Evolutionary conservation across 2,888 invertebrate genomes (phyloP).

Genomic region (Drosophila limbata): DNA sequence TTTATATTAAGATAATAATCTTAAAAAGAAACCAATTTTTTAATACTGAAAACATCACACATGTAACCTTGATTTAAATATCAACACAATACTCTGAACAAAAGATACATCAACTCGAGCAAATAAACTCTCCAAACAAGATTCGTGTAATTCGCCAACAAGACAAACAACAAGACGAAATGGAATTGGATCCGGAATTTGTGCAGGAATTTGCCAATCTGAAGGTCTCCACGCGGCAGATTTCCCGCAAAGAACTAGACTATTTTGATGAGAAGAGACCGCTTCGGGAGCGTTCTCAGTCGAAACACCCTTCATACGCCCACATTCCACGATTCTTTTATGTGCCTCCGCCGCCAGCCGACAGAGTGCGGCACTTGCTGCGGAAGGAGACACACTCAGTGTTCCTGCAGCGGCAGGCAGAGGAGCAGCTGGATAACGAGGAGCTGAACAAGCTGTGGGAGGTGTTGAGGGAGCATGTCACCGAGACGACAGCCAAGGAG

Average conservation of each 20-base stretch:
- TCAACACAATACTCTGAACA: constrained; percentile 1
- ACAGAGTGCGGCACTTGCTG: constrained; percentile 91
- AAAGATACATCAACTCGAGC: background rate
- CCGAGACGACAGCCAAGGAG: constrained; percentile 89
- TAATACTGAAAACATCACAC: too few relatives aligned
- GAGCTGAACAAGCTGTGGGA: constrained; percentile 95
- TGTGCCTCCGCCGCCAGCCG: constrained; percentile 91
- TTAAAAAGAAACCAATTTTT: too few relatives aligned
- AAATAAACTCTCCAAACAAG: background rate
- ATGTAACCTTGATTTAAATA: background rate
- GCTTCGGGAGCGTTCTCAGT: constrained; percentile 26
- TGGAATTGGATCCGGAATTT: constrained; percentile 82
- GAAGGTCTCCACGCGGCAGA: constrained; percentile 51
- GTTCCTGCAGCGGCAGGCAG: constrained; percentile 93
- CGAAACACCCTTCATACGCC: constrained; percentile 84
- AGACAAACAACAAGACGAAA: constrained; percentile 32
- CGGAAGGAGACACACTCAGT: constrained; percentile 95
- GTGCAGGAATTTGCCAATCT: constrained; percentile 73
- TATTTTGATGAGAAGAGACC: constrained; percentile 52
- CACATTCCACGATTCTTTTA: constrained; percentile 92
- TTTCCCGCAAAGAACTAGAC: constrained; percentile 61
- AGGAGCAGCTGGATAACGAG: constrained; percentile 93
- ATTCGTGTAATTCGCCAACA: background rate
- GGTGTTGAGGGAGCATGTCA: constrained; percentile 91
- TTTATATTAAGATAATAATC: too few relatives aligned